Evolutionary conservation across 2,888 invertebrate genomes (phyloP).

Genomic region (Temnothorax ravouxi): DNA sequence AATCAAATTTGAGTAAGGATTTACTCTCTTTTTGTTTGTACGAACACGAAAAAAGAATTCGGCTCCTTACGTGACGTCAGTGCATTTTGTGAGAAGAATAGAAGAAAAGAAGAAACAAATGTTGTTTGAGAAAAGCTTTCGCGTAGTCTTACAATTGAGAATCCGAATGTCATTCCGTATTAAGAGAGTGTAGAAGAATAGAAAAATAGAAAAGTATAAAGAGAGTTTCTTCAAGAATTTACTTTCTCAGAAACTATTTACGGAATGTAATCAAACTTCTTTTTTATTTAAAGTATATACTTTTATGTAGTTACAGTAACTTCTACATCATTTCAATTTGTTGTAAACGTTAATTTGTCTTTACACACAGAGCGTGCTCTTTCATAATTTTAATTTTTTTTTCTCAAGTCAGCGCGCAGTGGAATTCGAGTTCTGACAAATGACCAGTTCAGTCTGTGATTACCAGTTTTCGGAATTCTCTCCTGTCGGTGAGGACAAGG

Average conservation of each 20-base stretch:
- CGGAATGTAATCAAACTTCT: neutral
- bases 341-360: neutral
- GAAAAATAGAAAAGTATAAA: neutral
- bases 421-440: neutral
- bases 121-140: neutral
- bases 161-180: neutral
- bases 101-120: neutral
- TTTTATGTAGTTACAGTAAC: conserved; percentile 7
- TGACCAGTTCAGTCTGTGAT: neutral
- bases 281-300: neutral
- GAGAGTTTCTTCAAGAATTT: neutral
- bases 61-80: neutral
- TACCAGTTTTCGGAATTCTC: neutral
- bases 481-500: neutral
- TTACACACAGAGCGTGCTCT: neutral
- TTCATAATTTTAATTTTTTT: neutral
- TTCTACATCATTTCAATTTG: neutral
- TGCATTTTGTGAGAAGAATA: neutral
- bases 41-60: neutral
- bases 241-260: conserved; percentile 2
- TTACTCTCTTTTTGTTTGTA: neutral
- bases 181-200: neutral
- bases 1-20: conserved; percentile 62
- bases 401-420: neutral
- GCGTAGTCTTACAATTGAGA: neutral